Base-by-base conservation (phyloP, 2,888 invertebrate species). In the Mesochorus sp. region DNA sequence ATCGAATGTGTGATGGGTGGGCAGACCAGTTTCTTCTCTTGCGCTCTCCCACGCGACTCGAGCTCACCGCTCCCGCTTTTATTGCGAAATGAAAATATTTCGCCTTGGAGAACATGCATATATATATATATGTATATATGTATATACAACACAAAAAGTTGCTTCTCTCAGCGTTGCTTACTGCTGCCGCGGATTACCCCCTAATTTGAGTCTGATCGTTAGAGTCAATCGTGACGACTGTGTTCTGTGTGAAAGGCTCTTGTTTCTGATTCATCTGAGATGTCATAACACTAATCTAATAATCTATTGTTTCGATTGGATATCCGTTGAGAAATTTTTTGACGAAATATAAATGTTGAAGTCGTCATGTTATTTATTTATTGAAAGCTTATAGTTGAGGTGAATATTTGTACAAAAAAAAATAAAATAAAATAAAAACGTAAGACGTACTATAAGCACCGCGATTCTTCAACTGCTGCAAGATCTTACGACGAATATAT, bases 21-120 rank as follows among this genome's bases (percentile, higher is more conserved):
- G 82, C 81, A 81, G 76, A 82, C 82, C 81, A 79, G 82, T 82
- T 81, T 59, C 75, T 51, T 70, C n/a, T n/a, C 80, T 80, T 68
- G 57, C 31, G 62, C 73, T 59, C 80, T 71, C 80, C 76, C 80
- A 79, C 80, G 70, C 73, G 62, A 37, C 51, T 19, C 14, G 28
- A 57, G 70, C 51, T 68, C 78, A 70, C 71, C 67, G 78, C 68
- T 74, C 74, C 64, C 47, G 68, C 68, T 59, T 70, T 67, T 55
- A 66, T 80, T 80, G 79, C 73, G 74, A 80, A 76, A 81, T 76
- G 47, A 47, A 76, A 81, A 72, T 61, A 67, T 74, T 59, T 68
- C 59, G 47, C 66, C 59, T 55, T 72, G 53, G 51, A 68, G 61
- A 77, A n/a, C n/a, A n/a, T n/a, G n/a, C n/a, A n/a, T n/a, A n/a